These are phyloP conservation scores for Acanthaster planci DNA, from an alignment of 35 echinoderm and acorn worm species.

Conservation along the genomic window DNA sequence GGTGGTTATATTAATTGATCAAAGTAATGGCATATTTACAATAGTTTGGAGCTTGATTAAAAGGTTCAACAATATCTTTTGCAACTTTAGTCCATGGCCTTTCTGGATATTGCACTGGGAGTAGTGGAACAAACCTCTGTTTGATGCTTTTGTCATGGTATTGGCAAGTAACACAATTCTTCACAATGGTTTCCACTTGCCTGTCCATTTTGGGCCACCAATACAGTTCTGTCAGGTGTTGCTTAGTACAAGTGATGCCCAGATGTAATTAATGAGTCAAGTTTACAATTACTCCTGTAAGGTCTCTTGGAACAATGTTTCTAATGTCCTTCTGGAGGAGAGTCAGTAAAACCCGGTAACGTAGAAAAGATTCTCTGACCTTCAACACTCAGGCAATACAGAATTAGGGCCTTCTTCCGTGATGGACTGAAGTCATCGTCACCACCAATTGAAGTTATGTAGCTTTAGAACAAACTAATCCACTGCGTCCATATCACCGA, in stretches of 20 bases:
- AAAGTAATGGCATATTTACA: slow-evolving; percentile 56
- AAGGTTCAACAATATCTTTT: slow-evolving; percentile 53
- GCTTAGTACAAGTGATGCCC: slow-evolving; percentile 47
- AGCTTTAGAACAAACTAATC: too few relatives aligned
- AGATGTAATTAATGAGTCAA: slow-evolving; percentile 33
- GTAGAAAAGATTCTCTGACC: too few relatives aligned
- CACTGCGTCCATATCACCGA: too few relatives aligned
- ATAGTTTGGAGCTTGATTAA: background rate
- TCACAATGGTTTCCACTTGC: slow-evolving; percentile 41
- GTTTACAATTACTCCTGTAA: background rate
- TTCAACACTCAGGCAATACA: too few relatives aligned
- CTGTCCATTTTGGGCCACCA: slow-evolving; percentile 54
- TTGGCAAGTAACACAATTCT: slow-evolving; percentile 32
- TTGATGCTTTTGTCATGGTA: slow-evolving; percentile 39
- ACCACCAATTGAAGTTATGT: too few relatives aligned
- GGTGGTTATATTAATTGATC: slow-evolving; percentile 52
- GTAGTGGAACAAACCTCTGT: background rate
- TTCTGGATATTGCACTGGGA: slow-evolving; percentile 23
- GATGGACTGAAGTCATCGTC: too few relatives aligned
- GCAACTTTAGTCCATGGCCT: slow-evolving; percentile 55
- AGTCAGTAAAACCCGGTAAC: too few relatives aligned
- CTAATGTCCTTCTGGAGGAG: slow-evolving; percentile 34
- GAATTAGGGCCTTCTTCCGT: too few relatives aligned
- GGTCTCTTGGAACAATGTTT: slow-evolving; percentile 11
- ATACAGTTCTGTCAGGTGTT: slow-evolving; percentile 26